A percentile compares a stretch with the other conserved stretches of the same genome.
These are phyloP conservation scores for Adela reaumurella DNA, from an alignment of 2,888 invertebrate species.

Conservation along the genomic window DNA sequence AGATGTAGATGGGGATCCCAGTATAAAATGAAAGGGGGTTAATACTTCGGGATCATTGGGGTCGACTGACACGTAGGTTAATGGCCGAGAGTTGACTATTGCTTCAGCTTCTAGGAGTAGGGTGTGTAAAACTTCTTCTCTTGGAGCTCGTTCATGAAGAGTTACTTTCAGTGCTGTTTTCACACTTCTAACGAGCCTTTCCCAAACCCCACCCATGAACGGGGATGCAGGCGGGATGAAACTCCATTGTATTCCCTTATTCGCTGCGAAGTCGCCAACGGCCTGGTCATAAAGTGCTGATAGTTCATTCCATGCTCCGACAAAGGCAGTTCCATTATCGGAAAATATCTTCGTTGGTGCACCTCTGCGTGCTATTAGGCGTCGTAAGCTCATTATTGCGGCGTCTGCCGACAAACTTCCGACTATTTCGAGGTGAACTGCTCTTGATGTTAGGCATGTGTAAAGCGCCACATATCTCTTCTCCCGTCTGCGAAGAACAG, in stretches of 20 bases:
- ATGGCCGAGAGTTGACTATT: slow-evolving; percentile 1
- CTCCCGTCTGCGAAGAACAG: slow-evolving; percentile 9
- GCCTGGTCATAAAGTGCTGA: not conserved
- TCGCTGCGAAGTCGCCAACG: slow-evolving; percentile 1
- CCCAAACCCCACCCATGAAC: slow-evolving; percentile 3
- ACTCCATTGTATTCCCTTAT: not conserved
- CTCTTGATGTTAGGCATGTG: slow-evolving; percentile 6
- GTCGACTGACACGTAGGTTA: not conserved
- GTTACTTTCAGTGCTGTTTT: not conserved
- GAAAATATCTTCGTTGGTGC: slow-evolving; percentile 1
- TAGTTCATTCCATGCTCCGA: not conserved
- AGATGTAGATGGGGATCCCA: not conserved
- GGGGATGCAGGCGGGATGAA: slow-evolving; percentile 2
- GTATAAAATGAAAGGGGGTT: slow-evolving; percentile 4
- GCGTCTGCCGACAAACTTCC: slow-evolving; percentile 6
- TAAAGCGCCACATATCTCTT: slow-evolving; percentile 6
- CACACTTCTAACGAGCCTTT: slow-evolving; percentile 1
- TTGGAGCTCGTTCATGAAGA: not conserved
- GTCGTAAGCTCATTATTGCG: slow-evolving; percentile 1
- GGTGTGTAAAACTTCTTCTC: slow-evolving; percentile 1
- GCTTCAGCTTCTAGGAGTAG: slow-evolving; percentile 2
- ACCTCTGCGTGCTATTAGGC: slow-evolving; percentile 2
- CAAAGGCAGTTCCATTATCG: slow-evolving; percentile 1
- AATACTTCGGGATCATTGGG: slow-evolving; percentile 1
- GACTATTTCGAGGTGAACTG: slow-evolving; percentile 5